Conservation (phyloP, 37 sponge, comb jelly and placozoan genomes). For the Spongia lamella region DNA sequence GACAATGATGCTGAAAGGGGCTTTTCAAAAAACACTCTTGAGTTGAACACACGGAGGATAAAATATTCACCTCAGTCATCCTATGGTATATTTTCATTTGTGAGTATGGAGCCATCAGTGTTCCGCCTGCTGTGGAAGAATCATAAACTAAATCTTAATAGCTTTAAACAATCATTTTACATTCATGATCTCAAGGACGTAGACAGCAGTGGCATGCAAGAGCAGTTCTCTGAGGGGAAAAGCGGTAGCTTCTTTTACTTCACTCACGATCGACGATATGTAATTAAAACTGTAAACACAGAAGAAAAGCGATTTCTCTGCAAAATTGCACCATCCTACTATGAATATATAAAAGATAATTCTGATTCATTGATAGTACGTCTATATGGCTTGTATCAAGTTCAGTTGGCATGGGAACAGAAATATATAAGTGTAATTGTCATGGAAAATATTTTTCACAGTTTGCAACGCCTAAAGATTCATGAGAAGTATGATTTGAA, state of each 20-base stretch:
- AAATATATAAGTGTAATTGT: constrained; percentile 78
- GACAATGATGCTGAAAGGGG: constrained; percentile 8
- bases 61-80: constrained; percentile 27
- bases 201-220: constrained; percentile 81
- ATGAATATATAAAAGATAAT: constrained; percentile 71
- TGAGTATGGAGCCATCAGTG: constrained; percentile 72
- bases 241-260: constrained; percentile 96
- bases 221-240: constrained; percentile 93
- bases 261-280: constrained; percentile 75
- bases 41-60: constrained; percentile 35
- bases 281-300: constrained; percentile 84
- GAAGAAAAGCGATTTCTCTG: constrained; percentile 64
- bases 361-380: constrained; percentile 77
- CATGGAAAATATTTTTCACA: constrained; percentile 92
- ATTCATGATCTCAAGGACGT: constrained; percentile 56
- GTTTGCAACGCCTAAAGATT: constrained; percentile 34
- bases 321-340: constrained; percentile 60
- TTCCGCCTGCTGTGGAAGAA: constrained; percentile 61
- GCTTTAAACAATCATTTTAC: constrained; percentile 74
- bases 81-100: constrained; percentile 58
- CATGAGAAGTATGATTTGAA: constrained; percentile 84
- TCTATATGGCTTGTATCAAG: constrained; percentile 80
- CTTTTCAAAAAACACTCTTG: background rate
- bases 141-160: constrained; percentile 38
- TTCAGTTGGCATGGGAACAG: constrained; percentile 81